Percentiles rank a stretch among this genome's conserved stretches.
These are phyloP conservation scores for Bruchidius siliquastri DNA, from an alignment of 2,888 invertebrate genomes.

Conservation along the genomic window DNA sequence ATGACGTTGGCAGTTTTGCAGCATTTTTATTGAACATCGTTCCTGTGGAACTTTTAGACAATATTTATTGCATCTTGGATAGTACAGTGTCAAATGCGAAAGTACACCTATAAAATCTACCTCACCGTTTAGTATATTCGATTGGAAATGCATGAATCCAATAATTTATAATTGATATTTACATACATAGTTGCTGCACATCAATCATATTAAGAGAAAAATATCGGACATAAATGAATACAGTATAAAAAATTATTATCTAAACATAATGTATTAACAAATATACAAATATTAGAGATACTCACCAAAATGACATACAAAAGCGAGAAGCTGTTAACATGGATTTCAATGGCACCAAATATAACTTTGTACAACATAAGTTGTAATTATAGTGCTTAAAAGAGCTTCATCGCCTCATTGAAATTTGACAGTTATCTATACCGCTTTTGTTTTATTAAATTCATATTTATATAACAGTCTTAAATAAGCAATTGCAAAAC, in stretches of 20 bases:
- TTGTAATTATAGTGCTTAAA: neutral
- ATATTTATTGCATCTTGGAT: neutral
- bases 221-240: neutral
- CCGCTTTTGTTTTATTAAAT: neutral
- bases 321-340: neutral
- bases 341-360: neutral
- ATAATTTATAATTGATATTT: neutral
- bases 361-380: neutral
- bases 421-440: neutral
- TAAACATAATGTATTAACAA: neutral
- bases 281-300: neutral
- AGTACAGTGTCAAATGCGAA: neutral
- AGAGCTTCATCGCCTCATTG: neutral
- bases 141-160: neutral
- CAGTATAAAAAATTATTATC: neutral
- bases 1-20: neutral
- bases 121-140: neutral
- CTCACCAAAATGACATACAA: neutral
- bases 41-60: neutral
- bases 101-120: neutral
- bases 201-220: neutral
- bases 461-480: neutral
- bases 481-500: neutral
- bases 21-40: neutral
- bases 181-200: neutral